These are phyloP conservation scores for Agriopis leucophaearia DNA, from an alignment of 2,888 invertebrate species.

Conservation along the genomic window DNA sequence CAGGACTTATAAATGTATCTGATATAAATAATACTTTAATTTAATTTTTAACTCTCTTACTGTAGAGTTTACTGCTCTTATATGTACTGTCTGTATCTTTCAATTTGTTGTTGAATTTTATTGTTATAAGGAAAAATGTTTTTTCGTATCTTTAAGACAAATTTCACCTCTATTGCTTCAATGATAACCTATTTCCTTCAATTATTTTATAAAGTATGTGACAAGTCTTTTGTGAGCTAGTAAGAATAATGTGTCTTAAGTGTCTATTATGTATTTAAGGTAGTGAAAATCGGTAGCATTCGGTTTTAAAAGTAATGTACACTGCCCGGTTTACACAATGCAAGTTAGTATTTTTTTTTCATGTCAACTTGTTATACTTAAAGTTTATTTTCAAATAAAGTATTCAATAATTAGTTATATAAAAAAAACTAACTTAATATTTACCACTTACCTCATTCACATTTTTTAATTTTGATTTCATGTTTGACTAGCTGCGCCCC, in stretches of 20 bases:
- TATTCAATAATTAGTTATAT: too few species aligned
- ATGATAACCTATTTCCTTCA: background rate
- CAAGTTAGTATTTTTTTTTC: background rate
- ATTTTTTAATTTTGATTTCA: too few species aligned
- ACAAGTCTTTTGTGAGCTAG: background rate
- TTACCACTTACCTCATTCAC: too few species aligned
- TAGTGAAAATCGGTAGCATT: slow-evolving; percentile 13
- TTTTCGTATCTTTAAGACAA: background rate
- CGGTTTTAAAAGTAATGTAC: slow-evolving; percentile 12
- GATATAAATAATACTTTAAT: background rate
- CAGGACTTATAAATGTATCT: background rate
- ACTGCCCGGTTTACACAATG: background rate
- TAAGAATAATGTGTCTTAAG: slow-evolving; percentile 17
- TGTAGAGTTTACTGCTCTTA: background rate
- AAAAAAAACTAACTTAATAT: too few species aligned
- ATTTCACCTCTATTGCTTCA: background rate
- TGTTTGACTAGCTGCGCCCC: too few species aligned
- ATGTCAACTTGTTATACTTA: too few species aligned
- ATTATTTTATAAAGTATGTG: background rate
- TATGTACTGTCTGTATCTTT: slow-evolving; percentile 4
- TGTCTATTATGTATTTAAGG: slow-evolving; percentile 16
- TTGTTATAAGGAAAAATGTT: slow-evolving; percentile 5
- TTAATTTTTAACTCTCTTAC: background rate
- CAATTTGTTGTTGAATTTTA: slow-evolving; percentile 12
- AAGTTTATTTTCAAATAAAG: too few species aligned